Conservation (phyloP, 2,888 invertebrate genomes). For the Clepsis dumicolana region DNA sequence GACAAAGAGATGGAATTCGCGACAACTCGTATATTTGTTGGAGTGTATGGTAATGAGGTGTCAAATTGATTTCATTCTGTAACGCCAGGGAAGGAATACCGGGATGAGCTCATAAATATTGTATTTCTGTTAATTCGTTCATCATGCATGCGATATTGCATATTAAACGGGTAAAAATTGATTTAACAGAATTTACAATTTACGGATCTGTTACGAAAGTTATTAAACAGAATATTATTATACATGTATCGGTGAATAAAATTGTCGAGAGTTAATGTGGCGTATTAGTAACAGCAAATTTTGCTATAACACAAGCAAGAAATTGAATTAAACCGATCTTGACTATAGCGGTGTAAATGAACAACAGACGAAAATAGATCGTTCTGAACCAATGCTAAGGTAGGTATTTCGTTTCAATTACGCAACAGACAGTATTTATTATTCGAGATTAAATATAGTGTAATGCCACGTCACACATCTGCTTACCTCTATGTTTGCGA, state of each 20-base stretch:
- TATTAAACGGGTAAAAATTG: constrained; percentile 21
- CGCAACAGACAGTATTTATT: no score
- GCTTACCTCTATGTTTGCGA: no score
- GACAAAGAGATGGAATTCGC: constrained; percentile 22
- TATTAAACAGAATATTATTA: neutral
- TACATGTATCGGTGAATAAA: neutral
- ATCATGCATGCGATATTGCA: constrained; percentile 15
- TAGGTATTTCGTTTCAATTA: no score
- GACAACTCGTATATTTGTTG: constrained; percentile 7
- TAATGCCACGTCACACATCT: no score
- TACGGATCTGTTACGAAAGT: neutral
- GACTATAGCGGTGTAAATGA: no score
- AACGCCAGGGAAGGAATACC: constrained; percentile 20
- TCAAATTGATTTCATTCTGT: constrained; percentile 32
- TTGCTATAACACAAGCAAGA: no score
- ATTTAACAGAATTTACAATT: constrained; percentile 13
- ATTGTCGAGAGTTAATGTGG: no score
- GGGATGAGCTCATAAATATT: constrained; percentile 37
- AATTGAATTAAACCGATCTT: no score
- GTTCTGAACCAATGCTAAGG: no score
- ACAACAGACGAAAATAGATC: no score
- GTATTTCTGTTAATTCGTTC: constrained; percentile 30
- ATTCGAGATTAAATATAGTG: no score
- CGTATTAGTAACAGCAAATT: no score
- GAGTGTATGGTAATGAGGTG: constrained; percentile 25